Evolutionary conservation across 2,797 vertebrate genomes (phyloP).

Genomic region (Gobionotothen gibberifrons): DNA sequence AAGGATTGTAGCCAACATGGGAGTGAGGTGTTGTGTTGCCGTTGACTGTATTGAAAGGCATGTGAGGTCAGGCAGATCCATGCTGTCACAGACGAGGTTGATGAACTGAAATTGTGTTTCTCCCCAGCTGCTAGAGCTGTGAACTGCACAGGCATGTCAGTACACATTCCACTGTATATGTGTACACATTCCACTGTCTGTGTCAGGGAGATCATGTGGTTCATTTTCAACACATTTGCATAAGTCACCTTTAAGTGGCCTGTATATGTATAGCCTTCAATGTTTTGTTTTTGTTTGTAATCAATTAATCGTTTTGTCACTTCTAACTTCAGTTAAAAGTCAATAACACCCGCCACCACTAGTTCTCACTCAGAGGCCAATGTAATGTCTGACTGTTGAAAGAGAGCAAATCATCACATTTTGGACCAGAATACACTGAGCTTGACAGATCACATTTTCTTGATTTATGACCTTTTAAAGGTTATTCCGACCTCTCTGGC

Average conservation of each 20-base stretch:
- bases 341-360: background rate
- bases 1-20: constrained; percentile 1
- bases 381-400: background rate
- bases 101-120: constrained; percentile 49
- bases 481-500: background rate
- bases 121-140: background rate
- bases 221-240: background rate
- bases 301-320: background rate
- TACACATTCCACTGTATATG: background rate
- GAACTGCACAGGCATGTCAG: constrained; percentile 7
- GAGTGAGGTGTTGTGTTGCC: constrained; percentile 19
- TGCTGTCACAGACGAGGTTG: constrained; percentile 40
- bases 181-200: background rate
- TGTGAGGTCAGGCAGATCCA: constrained; percentile 65
- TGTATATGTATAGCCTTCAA: too few relatives aligned
- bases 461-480: background rate
- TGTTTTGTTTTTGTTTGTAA: background rate
- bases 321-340: background rate
- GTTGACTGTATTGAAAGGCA: constrained; percentile 32
- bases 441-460: background rate
- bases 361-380: background rate
- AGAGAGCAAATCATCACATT: background rate
- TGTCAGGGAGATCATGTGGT: background rate
- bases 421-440: too few relatives aligned
- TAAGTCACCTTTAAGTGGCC: background rate